Percentiles rank a stretch among this genome's conserved stretches.
phyloP scores from a whole-genome alignment of 2,113 vertebrate genomes.

The Alouatta palliata region DNA sequence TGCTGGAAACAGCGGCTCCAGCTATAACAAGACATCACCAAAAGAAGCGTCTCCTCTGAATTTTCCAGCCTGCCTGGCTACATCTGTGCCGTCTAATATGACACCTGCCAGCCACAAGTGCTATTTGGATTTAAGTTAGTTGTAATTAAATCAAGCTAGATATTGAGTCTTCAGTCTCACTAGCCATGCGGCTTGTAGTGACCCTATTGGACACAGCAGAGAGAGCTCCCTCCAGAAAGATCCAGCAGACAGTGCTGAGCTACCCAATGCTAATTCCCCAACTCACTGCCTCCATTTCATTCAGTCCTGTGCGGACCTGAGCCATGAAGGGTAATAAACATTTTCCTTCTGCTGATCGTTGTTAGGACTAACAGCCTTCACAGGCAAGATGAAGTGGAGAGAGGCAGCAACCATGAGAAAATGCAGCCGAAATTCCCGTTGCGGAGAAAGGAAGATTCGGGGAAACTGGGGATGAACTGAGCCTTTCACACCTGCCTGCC shows the following conservation, averaged over 20 bases:
- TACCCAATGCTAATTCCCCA: accelerated
- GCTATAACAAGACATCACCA: not conserved
- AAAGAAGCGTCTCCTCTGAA: not conserved
- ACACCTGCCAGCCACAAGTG: not conserved
- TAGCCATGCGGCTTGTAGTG: not conserved
- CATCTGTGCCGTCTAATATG: accelerated
- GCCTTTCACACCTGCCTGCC: accelerated
- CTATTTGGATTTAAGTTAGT: not conserved
- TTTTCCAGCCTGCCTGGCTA: not conserved
- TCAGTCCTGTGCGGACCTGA: not conserved
- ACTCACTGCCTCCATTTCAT: not conserved
- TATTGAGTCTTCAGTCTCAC: not conserved
- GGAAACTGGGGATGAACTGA: accelerated
- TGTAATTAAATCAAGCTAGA: not conserved
- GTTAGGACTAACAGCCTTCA: not conserved
- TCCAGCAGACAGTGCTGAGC: accelerated
- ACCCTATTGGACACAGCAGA: accelerated
- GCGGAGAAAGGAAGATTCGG: not conserved
- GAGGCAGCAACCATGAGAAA: accelerated
- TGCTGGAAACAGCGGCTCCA: not conserved
- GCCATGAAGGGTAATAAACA: not conserved
- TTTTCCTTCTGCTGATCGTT: not conserved
- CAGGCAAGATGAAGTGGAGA: accelerated
- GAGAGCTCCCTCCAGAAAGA: not conserved
- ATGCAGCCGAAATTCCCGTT: not conserved